Evolutionary conservation across 2,797 vertebrate genomes (phyloP), one percentile per base, ranked within the genome.

Genomic region (Acipenser transmontanus): DNA sequence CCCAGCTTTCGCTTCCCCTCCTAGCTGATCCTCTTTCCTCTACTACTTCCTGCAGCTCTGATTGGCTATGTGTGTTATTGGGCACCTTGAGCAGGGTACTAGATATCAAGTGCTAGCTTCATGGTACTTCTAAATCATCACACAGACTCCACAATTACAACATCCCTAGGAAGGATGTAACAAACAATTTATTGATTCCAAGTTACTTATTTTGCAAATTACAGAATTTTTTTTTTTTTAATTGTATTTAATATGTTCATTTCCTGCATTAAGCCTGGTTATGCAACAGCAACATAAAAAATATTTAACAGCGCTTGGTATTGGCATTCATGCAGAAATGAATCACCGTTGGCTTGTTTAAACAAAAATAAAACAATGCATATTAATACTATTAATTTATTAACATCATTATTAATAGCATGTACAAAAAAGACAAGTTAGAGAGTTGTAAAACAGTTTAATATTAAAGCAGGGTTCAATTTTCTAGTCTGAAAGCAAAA

Each of bases 261-360:
- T 60, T 74, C 59, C 74, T 64, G 50, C 50, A 67, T 68, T 77
- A 73, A 69, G 80, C 78, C 80, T 80, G 71, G 71, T 73, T 76
- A 69, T 74, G 66, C 70, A 67, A 75, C 65, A 75, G 69, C 76
- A 82, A 80, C 84, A 72, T 84, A 84, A 84, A 88, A 81, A 74
- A 70, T 70, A 69, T 66, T 68, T 34, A 74, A 78, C 80, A 80
- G 81, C 76, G 4, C 34, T 34, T 82, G 78, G 84, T 75, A 82
- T 82, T 83, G 81, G 87, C 84, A 83, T 83, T 86, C 94, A 95
- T 94, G 94, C 95, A 95, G 80, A 87, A 82, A 92, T 84, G 85
- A 82, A 88, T 84, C 2, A 34, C 77, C 81, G 82, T 80, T 82
- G 87, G 88, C 85, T 80, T 89, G 85, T 82, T 85, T 77, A 71